Base-by-base conservation (phyloP, 2,797 vertebrate genomes). In the Melanogrammus aeglefinus region DNA sequence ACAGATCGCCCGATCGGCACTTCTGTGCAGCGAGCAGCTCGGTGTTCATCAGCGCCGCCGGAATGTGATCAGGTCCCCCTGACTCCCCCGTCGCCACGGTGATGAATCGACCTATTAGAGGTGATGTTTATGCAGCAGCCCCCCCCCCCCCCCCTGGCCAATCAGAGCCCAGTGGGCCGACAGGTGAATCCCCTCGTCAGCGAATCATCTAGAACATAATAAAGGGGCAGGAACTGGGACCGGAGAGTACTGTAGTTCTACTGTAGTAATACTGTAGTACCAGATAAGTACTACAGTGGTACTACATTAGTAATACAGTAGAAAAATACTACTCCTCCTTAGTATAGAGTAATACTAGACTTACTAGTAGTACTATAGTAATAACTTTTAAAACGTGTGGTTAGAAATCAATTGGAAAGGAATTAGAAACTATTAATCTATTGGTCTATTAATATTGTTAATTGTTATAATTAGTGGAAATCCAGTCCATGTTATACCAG, bases 1-100 rank as follows among this genome's bases (percentile, higher is more conserved):
- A 94, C 93, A 94, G 93, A 94, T 94, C 85, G 91, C 91, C 91
- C 87, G 86, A 91, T 93, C 88, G 90, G 92, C 92, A 92, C 91
- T 93, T 92, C 91, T 92, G 91, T 90, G 86, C 86, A 85, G 90
- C 86, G 89, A 91, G 90, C 81, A 90, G 87, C 88, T 86, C 87
- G 90, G 39, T 86, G 81, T 91, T 93, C 91, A 94, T 94, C 91
- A 94, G 86, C 81, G 85, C 9, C 84, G 87, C 84, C 86, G 84
- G 85, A 92, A 94, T 92, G 88, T 89, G 88, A 92, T 92, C 92
- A 92, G 88, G 91, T 91, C 86, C 86, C 88, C 86, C 89, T 88
- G 85, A 87, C 89, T 75, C 89, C 93, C 89, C 75, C 36, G 78
- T 87, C 89, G 82, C 85, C 85, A 89, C 77, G 88, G 90, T 92